These are phyloP conservation scores for Nasua narica DNA, from an alignment of 2,797 vertebrate species.

Conservation along the genomic window DNA sequence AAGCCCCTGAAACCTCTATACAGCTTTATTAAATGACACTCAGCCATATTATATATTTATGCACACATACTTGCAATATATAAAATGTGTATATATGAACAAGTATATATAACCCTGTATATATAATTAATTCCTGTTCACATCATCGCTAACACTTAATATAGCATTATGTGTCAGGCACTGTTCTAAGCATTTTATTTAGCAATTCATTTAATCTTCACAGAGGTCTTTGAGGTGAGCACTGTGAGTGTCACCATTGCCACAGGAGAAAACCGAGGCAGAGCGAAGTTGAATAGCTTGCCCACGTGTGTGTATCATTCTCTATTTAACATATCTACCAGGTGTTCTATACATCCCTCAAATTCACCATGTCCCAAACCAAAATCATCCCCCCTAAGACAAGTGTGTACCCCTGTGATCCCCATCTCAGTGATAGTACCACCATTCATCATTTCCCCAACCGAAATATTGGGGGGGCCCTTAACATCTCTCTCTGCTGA, in stretches of 20 bases:
- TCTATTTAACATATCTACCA: not conserved
- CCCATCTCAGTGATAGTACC: not conserved
- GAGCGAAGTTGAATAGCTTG: not conserved
- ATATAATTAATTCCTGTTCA: not conserved
- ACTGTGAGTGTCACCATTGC: not conserved
- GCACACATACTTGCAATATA: not conserved
- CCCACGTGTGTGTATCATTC: not conserved
- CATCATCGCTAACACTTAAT: not conserved
- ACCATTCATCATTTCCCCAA: not conserved
- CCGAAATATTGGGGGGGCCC: not conserved
- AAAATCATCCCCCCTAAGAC: not conserved
- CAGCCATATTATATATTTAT: not conserved
- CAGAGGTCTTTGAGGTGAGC: not conserved
- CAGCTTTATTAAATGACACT: constrained; percentile 12
- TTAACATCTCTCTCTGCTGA: not conserved
- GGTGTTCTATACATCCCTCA: not conserved
- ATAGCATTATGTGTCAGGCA: not conserved
- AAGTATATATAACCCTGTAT: not conserved
- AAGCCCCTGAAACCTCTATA: not conserved
- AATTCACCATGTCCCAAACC: not conserved
- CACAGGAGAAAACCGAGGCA: constrained; percentile 6
- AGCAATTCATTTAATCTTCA: not conserved
- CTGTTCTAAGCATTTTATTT: not conserved
- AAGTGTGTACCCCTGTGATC: not conserved
- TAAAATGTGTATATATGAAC: not conserved